Percentiles rank a stretch among this genome's conserved stretches.
phyloP scores from a whole-genome alignment of 2,797 vertebrate genomes.

The Sebastes vulpes region DNA sequence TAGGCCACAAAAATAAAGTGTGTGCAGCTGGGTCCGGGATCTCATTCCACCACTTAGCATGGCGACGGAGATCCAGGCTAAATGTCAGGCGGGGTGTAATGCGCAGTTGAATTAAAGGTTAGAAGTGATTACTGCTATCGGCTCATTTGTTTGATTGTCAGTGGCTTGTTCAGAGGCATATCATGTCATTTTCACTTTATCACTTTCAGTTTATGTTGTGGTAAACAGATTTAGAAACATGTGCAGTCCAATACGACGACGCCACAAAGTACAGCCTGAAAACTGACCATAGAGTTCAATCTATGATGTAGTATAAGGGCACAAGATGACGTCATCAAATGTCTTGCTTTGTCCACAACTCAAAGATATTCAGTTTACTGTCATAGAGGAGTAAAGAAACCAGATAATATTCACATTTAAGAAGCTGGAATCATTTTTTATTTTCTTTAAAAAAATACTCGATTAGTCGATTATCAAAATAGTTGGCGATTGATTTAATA shows the following conservation, averaged over 20 bases:
- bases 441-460: not conserved
- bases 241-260: not conserved
- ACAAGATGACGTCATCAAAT: too few species aligned
- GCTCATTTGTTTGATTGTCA: not conserved
- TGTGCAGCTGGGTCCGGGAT: constrained; percentile 54
- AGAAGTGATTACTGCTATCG: not conserved
- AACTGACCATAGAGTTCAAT: not conserved
- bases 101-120: constrained; percentile 2
- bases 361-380: too few species aligned
- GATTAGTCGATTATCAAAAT: too few species aligned
- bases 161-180: not conserved
- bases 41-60: constrained; percentile 42
- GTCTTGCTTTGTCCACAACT: too few species aligned
- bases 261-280: not conserved
- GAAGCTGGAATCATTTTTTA: too few species aligned
- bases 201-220: not conserved
- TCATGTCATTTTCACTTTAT: not conserved
- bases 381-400: too few species aligned
- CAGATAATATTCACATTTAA: too few species aligned
- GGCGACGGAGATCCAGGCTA: constrained; percentile 1
- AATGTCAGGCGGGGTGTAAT: not conserved
- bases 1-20: constrained; percentile 49
- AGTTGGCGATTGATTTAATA: too few species aligned
- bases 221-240: not conserved
- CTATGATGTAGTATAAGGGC: not conserved